phyloP scores from a whole-genome alignment of 1,140 invertebrate genomes.

The Acromyrmex heyeri region DNA sequence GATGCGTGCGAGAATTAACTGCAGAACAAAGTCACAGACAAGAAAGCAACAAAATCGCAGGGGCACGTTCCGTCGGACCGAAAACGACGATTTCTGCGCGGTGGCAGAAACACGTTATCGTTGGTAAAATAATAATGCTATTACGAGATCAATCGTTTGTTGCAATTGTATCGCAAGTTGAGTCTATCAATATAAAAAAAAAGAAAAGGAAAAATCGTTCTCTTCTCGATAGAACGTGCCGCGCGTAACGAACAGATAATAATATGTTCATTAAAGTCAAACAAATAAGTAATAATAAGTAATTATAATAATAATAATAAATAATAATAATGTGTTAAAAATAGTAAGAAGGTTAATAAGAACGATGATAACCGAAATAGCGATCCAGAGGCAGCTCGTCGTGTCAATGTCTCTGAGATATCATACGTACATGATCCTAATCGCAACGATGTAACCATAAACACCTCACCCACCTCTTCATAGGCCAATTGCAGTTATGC shows the following conservation, averaged over 20 bases:
- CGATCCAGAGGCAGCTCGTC: constrained; percentile 1
- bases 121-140: neutral
- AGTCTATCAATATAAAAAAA: neutral
- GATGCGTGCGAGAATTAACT: constrained; percentile 77
- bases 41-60: constrained; percentile 69
- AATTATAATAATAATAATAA: constrained; percentile 34
- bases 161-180: neutral
- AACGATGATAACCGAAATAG: constrained; percentile 21
- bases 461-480: constrained; percentile 8
- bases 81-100: constrained; percentile 12
- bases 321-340: constrained; percentile 37
- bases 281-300: constrained; percentile 25
- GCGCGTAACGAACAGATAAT: constrained; percentile 62
- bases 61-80: constrained; percentile 61
- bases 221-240: constrained; percentile 69
- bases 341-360: constrained; percentile 28
- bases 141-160: neutral
- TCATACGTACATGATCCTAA: constrained; percentile 26
- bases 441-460: constrained; percentile 46
- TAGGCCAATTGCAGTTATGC: neutral
- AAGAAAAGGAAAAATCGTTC: neutral
- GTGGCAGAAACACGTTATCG: neutral
- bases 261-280: constrained; percentile 56
- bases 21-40: constrained; percentile 78
- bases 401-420: constrained; percentile 28